Evolutionary conservation across 64 coral and sea anemone genomes (phyloP), one percentile per base, ranked within the genome.

Genomic region (Anthopleura sola): DNA sequence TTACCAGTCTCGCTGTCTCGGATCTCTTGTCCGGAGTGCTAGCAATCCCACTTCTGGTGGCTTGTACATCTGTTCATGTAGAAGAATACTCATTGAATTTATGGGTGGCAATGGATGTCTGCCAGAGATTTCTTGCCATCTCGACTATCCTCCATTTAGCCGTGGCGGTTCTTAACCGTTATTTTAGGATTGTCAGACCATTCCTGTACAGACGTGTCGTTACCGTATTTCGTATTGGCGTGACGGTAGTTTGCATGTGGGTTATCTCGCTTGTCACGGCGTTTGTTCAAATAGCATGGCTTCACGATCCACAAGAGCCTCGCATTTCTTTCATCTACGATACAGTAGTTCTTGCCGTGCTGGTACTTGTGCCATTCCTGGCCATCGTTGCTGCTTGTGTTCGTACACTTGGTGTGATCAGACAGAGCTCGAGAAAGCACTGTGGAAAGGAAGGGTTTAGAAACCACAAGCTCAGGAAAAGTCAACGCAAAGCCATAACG

Each of bases 81-180:
- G 15, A 2, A 20, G 33, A 55, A 13, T 75, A 88, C 33, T 54
- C 37, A 34, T 6, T 55, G 48, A 23, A n/a, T 3, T 9, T 88
- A 17, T 87, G 86, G 36, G 56, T 82, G 19, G 87, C 38, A 16
- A 90, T 90, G 88, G 86, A 88, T 32, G 54, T 88, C 55, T 88
- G 86, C 39, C 86, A 88, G 26, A 75, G 88, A 15, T 83, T 83
- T 10, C 44, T 90, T 16, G 88, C 81, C 44, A 90, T 90, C 12
- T 90, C 88, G 40, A 84, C 88, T 3, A 90, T 90, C 50, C 60
- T 90, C 17, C 88, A 90, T 49, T 81, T 90, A 7, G 38, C 81
- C 2, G 23, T 38, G 38, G 88, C 80, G 9, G 79, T 90, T 29
- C 21, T 55, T 19, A 55, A 90, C 29, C 57, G 88, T 13, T 90